Base-by-base conservation (phyloP, 2,113 vertebrate species). In the Malurus cyaneus region DNA sequence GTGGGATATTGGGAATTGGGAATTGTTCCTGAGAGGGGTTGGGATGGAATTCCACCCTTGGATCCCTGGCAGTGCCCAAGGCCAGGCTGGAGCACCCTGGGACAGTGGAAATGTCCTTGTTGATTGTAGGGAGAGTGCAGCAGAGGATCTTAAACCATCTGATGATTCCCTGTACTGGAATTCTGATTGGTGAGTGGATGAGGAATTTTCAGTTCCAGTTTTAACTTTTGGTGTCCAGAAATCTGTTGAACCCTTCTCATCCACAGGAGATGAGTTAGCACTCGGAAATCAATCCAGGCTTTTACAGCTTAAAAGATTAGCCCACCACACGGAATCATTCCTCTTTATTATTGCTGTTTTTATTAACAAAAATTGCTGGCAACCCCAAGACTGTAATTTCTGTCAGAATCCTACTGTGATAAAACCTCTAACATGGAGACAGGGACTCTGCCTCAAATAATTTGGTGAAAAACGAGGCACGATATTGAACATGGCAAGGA, bases 71-170 rank as follows among this genome's bases (percentile, higher is more conserved):
- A 82, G 25, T 36, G 71, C 3, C 25, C 62, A 16, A 56, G 34
- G 41, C 14, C n/a, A 29, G 39, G 54, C 2, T 81, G 77, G 62
- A 78, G 47, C 32, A n/a, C 0, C 23, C 65, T 71, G 65, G 74
- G 42, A 25, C 0, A 2, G 25, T 47, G 20, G n/a, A 1, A 69
- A 6, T 42, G 29, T 18, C 9, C 14, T 29, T 49, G 8, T 16
- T 31, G n/a, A 5, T 61, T 47, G 8, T 9, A 46, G 41, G 17
- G 9, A 25, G 8, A 17, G 26, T 49, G 31, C 9, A 67, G 5
- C 18, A 36, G 11, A 29, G 18, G 46, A 31, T 3, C 2, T 67
- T 60, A 14, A n/a, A 31, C 9, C 34, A 41, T 6, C 14, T 32
- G 14, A 11, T 10, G 12, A 42, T 31, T 76, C 62, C 41, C 14